Percentiles rank a stretch among this genome's conserved stretches.
phyloP scores from a whole-genome alignment of 2,113 vertebrate species.

The Chaenocephalus aceratus region DNA sequence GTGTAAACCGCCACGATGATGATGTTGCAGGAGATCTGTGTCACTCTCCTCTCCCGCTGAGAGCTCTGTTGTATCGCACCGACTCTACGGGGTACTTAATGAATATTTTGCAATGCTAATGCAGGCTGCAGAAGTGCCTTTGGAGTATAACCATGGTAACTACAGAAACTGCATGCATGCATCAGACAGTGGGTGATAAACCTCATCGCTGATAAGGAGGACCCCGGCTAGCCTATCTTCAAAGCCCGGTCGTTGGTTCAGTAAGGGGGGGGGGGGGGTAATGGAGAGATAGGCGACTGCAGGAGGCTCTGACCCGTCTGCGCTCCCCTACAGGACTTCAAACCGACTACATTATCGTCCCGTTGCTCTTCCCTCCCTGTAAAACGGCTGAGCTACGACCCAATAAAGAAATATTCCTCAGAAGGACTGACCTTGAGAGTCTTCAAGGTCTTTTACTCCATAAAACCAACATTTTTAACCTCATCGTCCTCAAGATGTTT shows the following conservation, averaged over 20 bases:
- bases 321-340: conserved; percentile 39
- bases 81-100: conserved; percentile 63
- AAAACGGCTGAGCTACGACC: conserved; percentile 38
- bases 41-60: conserved; percentile 60
- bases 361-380: conserved; percentile 25
- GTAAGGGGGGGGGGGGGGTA: neutral
- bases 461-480: neutral
- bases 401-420: conserved; percentile 41
- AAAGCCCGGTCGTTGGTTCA: conserved; percentile 51
- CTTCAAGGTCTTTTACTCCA: conserved; percentile 13
- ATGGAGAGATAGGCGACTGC: conserved; percentile 38
- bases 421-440: conserved; percentile 48
- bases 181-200: conserved; percentile 46
- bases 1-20: conserved; percentile 56
- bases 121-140: conserved; percentile 46
- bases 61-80: conserved; percentile 39
- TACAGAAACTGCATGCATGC: conserved; percentile 58
- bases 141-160: conserved; percentile 72
- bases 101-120: conserved; percentile 78
- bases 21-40: conserved; percentile 24
- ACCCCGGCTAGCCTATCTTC: conserved; percentile 55
- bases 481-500: too few relatives aligned
- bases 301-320: conserved; percentile 63
- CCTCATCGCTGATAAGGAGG: conserved; percentile 64
- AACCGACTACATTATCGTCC: conserved; percentile 44